Evolutionary conservation across 2,888 invertebrate species (phyloP), one percentile per base, ranked within the genome.

Genomic region (Sminthurinus aureus): DNA sequence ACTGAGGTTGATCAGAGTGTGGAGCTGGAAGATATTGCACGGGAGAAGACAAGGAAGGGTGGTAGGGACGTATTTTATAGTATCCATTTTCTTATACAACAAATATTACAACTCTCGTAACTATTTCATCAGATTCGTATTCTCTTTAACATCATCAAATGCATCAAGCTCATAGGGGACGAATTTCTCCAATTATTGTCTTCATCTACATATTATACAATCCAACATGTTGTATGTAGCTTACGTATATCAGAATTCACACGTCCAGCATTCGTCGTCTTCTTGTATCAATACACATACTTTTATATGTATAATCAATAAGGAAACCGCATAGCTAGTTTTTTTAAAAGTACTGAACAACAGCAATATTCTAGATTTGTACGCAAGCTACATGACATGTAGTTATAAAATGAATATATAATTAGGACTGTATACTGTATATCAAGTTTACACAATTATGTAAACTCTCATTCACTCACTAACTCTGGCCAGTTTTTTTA

Each of bases 1-100:
- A 83, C 83, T 83, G 83, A 83, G 83, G 73, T 50, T 71, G 78
- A 83, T n/a, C 69, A 52, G 76, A 24, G 66, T 26, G 58, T 73
- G 78, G 50, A 78, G 78, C 83, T 83, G 83, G 78, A 81, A 81
- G 81, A 81, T 58, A 81, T 81, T 75, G 74, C 38, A 64, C 71
- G 13, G 73, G 73, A 0, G 15, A 75, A 38, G 50, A 69, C n/a
- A 69, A 69, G 67, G 71, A 24, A 24, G 71, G 71, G 24, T 26
- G 24, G 71, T 2, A 15, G 58, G 58, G 15, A 58, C 15, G 58
- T 58, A 58, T 58, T 58, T 58, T 58, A 58, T 58, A 58, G 58
- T 58, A 58, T 58, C 18, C 58, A 15, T 58, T 58, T 58, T 58
- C 58, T 58, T 58, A 58, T 58, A 58, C 58, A 58, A 58, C 58